A percentile compares a stretch with the other conserved stretches of the same genome.
Evolutionary conservation across 2,113 vertebrate genomes (phyloP).

Genomic region (Pungitius pungitius): DNA sequence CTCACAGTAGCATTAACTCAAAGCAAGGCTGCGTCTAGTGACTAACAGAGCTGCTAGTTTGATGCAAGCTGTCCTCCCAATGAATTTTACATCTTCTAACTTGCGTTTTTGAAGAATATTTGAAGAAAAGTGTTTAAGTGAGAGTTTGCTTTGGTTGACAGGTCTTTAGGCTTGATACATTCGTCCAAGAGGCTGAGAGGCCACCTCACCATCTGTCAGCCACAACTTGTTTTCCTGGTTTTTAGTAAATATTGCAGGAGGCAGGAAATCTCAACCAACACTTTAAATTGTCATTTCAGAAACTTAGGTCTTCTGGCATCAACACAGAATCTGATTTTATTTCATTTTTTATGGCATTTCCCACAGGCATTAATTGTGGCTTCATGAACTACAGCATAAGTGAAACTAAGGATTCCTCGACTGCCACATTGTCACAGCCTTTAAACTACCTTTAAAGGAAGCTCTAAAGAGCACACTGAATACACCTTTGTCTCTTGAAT

Average conservation of each 20-base stretch:
- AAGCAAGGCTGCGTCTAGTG: neutral
- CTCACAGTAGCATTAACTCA: neutral
- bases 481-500: slow-evolving; percentile 12
- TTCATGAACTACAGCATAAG: neutral
- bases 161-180: neutral
- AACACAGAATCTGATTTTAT: slow-evolving; percentile 1
- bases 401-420: slow-evolving; percentile 26
- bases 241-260: neutral
- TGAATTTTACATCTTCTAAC: neutral
- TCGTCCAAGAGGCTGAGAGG: neutral
- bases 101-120: neutral
- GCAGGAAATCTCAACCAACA: neutral
- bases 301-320: neutral
- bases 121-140: neutral
- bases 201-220: neutral
- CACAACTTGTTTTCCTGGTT: neutral
- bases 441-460: slow-evolving; percentile 28
- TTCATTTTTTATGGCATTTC: neutral
- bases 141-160: neutral
- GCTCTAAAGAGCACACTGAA: slow-evolving; percentile 28
- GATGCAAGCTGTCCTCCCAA: neutral
- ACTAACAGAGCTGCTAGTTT: neutral
- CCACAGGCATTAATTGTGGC: neutral
- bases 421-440: slow-evolving; percentile 19
- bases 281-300: neutral